Conservation (phyloP, 2,888 invertebrate species). For the Ephialtes manifestator region DNA sequence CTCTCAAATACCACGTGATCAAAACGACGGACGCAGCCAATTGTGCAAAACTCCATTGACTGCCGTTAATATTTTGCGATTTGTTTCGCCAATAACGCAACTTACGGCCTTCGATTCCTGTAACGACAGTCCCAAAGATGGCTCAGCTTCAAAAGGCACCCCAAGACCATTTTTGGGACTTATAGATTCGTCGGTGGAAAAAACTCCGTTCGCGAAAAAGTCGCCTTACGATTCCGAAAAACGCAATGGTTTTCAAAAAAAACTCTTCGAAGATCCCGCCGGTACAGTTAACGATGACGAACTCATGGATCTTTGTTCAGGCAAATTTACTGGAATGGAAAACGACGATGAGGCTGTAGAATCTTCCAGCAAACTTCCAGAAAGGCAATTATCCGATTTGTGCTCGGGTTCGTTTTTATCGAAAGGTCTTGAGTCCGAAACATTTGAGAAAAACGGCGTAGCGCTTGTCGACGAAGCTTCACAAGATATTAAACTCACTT, state of each 20-base stretch:
- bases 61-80: constrained; percentile 77
- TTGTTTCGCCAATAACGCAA: constrained; percentile 86
- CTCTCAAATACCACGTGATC: constrained; percentile 63
- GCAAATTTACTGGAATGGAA: constrained; percentile 77
- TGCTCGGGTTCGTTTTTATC: constrained; percentile 88
- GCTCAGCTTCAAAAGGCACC: constrained; percentile 40
- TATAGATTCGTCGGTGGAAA: constrained; percentile 48
- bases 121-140: constrained; percentile 70
- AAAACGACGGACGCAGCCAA: constrained; percentile 67
- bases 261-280: constrained; percentile 83
- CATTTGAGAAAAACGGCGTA: constrained; percentile 56
- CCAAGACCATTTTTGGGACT: constrained; percentile 31
- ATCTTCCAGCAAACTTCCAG: constrained; percentile 66
- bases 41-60: constrained; percentile 76
- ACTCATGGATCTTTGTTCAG: constrained; percentile 88
- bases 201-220: constrained; percentile 59
- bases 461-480: constrained; percentile 77
- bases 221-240: constrained; percentile 66
- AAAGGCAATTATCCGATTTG: constrained; percentile 83
- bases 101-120: constrained; percentile 82
- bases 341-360: not conserved
- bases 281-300: constrained; percentile 86
- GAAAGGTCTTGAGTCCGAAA: constrained; percentile 77
- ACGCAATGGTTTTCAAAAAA: constrained; percentile 81
- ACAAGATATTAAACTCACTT: constrained; percentile 71